Percentiles rank a stretch among this genome's conserved stretches.
Evolutionary conservation across 2,797 vertebrate genomes (phyloP).

Genomic region (Amniataba percoides): DNA sequence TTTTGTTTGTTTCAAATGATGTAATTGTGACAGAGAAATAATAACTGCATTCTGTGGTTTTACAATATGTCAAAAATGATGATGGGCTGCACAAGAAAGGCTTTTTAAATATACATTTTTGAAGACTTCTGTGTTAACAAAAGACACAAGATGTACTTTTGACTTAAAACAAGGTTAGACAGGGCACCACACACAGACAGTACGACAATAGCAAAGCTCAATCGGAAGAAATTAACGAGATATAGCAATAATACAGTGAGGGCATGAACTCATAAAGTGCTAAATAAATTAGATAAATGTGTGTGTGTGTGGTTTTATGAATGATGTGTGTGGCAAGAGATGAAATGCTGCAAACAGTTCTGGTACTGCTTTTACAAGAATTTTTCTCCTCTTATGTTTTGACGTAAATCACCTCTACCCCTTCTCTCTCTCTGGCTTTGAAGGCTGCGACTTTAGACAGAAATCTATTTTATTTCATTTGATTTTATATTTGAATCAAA

Average conservation of each 20-base stretch:
- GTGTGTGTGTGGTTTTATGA: not conserved
- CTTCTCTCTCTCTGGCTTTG: not conserved
- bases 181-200: not conserved
- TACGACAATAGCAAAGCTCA: not conserved
- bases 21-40: not conserved
- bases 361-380: not conserved
- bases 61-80: slow-evolving; percentile 8
- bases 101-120: not conserved
- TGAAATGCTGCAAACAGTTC: too few species aligned
- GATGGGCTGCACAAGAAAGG: not conserved
- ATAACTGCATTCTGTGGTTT: slow-evolving; percentile 1
- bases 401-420: not conserved
- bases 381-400: not conserved
- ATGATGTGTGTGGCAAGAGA: too few species aligned
- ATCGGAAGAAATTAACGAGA: not conserved
- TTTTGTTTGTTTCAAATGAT: slow-evolving; percentile 25
- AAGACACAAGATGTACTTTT: not conserved
- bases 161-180: not conserved
- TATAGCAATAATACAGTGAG: not conserved
- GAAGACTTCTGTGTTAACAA: too few species aligned
- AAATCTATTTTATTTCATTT: not conserved
- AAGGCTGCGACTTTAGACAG: not conserved
- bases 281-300: not conserved
- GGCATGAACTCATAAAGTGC: not conserved
- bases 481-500: not conserved